phyloP scores from a whole-genome alignment of 2,113 vertebrate genomes.

The Nothocercus nigrocapillus region DNA sequence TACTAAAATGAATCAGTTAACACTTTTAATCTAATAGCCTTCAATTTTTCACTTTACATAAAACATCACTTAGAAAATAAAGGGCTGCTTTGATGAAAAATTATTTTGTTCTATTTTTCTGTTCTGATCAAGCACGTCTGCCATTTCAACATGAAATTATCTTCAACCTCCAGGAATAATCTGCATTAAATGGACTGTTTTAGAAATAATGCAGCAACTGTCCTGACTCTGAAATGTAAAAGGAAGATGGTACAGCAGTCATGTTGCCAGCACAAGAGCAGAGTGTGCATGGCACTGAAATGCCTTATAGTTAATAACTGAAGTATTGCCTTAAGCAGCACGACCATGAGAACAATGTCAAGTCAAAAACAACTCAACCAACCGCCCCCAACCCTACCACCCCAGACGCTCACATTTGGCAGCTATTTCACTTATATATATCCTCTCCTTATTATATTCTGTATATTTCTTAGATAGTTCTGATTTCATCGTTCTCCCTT shows the following conservation, averaged over 20 bases:
- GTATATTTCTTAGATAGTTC: background rate
- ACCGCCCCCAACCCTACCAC: background rate
- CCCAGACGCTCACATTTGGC: background rate
- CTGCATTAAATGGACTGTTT: background rate
- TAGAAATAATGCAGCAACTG: slow-evolving; percentile 3
- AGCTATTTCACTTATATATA: background rate
- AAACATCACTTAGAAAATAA: background rate
- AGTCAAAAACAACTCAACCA: background rate
- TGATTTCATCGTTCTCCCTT: background rate
- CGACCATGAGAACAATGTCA: background rate
- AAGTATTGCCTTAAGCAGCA: background rate
- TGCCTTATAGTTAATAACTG: background rate
- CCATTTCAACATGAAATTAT: slow-evolving; percentile 23
- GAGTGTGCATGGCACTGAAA: background rate
- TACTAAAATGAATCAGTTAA: background rate
- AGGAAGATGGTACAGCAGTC: background rate
- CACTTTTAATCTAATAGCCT: background rate
- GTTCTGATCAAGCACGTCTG: background rate
- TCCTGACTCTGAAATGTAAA: background rate
- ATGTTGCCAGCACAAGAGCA: background rate
- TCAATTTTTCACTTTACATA: background rate
- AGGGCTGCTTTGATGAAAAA: background rate
- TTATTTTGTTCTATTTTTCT: slow-evolving; percentile 22
- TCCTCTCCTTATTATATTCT: too few relatives aligned
- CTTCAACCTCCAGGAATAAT: background rate